Evolutionary conservation across 2,113 vertebrate genomes (phyloP).

Genomic region (Psilopogon haemacephalus): DNA sequence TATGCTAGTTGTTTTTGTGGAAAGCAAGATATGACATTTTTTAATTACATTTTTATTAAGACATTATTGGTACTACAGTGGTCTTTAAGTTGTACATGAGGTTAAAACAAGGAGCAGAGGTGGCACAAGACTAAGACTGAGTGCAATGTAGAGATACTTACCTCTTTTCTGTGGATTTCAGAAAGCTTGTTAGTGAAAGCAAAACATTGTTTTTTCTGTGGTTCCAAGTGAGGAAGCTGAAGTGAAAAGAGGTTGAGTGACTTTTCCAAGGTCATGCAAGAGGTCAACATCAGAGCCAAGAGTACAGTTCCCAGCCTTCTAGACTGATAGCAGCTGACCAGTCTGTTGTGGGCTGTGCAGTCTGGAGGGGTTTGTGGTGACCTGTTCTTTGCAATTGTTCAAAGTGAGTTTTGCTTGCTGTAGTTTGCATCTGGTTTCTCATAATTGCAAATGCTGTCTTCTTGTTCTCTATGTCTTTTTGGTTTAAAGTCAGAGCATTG

Average conservation of each 20-base stretch:
- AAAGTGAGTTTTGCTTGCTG: not conserved
- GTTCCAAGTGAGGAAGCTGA: not conserved
- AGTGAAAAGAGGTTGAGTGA: not conserved
- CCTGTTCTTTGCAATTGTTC: not conserved
- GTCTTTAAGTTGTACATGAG: not conserved
- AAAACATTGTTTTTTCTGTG: not conserved
- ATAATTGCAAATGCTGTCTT: accelerated
- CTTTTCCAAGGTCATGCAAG: accelerated
- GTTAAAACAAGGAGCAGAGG: not conserved
- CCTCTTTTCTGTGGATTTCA: not conserved
- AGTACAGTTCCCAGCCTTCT: not conserved
- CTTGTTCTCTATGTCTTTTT: not conserved
- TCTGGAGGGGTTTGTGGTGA: not conserved
- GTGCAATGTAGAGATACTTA: not conserved
- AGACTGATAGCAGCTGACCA: not conserved
- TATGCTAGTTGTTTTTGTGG: not conserved
- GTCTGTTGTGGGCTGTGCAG: accelerated
- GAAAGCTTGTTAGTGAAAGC: not conserved
- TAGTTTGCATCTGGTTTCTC: not conserved
- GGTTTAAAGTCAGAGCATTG: not conserved
- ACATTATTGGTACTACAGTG: not conserved
- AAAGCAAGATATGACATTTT: not conserved
- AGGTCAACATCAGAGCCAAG: not conserved
- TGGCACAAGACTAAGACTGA: not conserved
- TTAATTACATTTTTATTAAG: not conserved